These are phyloP conservation scores for Haemorhous mexicanus DNA, from an alignment of 2,113 vertebrate genomes.

Conservation along the genomic window DNA sequence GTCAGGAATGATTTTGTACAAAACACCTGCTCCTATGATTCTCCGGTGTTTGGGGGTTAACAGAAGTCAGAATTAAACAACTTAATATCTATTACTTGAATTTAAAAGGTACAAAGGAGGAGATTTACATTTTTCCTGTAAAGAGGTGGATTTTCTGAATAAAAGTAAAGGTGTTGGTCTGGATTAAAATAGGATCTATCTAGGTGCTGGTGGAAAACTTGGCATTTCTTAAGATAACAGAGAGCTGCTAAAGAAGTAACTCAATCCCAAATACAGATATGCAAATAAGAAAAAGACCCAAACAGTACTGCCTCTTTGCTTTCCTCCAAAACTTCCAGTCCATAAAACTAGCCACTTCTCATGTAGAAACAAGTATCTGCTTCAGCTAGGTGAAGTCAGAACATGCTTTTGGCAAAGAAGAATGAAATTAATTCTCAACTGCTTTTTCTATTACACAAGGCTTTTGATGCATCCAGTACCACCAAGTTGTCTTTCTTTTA, in stretches of 20 bases:
- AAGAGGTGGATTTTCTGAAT: not conserved
- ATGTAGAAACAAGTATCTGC: not conserved
- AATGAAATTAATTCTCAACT: not conserved
- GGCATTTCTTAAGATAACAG: not conserved
- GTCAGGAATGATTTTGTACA: not conserved
- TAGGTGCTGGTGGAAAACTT: not conserved
- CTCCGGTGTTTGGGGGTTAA: not conserved
- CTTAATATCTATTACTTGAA: not conserved
- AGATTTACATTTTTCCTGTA: not conserved
- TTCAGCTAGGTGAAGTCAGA: not conserved
- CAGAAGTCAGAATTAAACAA: not conserved
- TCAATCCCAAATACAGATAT: not conserved
- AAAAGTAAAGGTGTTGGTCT: not conserved
- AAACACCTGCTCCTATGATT: not conserved
- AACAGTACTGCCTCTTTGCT: not conserved
- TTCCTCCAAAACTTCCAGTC: not conserved
- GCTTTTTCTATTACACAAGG: not conserved
- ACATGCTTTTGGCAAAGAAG: not conserved
- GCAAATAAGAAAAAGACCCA: not conserved
- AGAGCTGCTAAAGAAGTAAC: not conserved
- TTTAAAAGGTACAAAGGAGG: not conserved
- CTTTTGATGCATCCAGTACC: not conserved
- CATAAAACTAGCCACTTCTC: not conserved
- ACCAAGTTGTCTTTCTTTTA: not conserved
- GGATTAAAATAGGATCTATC: not conserved